A percentile compares a stretch with the other conserved stretches of the same genome.
Evolutionary conservation across 1,140 invertebrate genomes (phyloP).

Genomic region (Atta texana): DNA sequence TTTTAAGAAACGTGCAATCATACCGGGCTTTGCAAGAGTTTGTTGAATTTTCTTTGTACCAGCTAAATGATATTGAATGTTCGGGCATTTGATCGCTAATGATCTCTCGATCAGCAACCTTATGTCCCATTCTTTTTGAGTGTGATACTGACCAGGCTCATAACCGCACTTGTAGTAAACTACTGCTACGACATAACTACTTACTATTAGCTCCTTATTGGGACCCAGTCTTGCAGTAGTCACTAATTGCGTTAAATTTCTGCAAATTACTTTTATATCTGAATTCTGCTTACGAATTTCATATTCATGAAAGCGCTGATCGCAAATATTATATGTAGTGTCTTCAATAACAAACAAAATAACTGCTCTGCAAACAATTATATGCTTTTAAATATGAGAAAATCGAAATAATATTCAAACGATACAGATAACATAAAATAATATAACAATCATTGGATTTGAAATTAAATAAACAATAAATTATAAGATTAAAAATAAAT

Average conservation of each 20-base stretch:
- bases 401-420: not conserved
- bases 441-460: not conserved
- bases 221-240: constrained; percentile 85
- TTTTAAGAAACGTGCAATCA: constrained; percentile 91
- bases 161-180: constrained; percentile 97
- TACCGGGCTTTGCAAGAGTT: constrained; percentile 90
- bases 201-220: constrained; percentile 88
- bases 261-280: constrained; percentile 90
- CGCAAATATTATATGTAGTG: constrained; percentile 94
- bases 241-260: constrained; percentile 90
- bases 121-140: constrained; percentile 93
- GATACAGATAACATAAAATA: not conserved
- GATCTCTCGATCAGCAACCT: constrained; percentile 94
- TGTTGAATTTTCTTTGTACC: constrained; percentile 96
- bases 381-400: not conserved
- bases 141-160: constrained; percentile 93
- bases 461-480: not conserved
- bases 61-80: constrained; percentile 94
- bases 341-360: constrained; percentile 96
- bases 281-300: constrained; percentile 91
- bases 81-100: constrained; percentile 97
- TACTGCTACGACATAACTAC: constrained; percentile 92
- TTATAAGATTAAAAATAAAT: not conserved
- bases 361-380: constrained; percentile 85
- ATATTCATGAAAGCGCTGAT: constrained; percentile 96